These are phyloP conservation scores for Microdon myrmicae DNA, from an alignment of 2,888 invertebrate species.

Conservation along the genomic window DNA sequence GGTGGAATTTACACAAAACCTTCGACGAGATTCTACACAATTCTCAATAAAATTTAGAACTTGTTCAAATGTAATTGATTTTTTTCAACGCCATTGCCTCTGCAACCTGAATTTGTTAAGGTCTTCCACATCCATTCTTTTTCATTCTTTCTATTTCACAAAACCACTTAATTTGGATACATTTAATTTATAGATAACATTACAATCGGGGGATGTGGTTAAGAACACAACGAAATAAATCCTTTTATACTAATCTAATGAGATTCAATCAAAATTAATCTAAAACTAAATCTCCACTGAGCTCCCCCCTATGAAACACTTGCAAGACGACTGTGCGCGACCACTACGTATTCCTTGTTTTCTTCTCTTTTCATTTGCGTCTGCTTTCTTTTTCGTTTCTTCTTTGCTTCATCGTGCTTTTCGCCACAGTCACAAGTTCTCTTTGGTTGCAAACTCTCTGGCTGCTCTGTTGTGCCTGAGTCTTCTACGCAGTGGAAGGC, in stretches of 20 bases:
- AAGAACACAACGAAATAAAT: neutral
- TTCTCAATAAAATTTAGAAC: too few relatives aligned
- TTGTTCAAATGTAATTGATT: slow-evolving; percentile 33
- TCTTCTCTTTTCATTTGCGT: too few relatives aligned
- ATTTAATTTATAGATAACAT: neutral
- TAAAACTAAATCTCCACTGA: neutral
- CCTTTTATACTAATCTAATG: neutral
- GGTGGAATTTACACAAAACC: neutral
- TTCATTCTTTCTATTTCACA: slow-evolving; percentile 1
- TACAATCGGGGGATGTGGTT: neutral
- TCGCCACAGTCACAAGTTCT: too few relatives aligned
- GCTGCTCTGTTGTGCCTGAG: too few relatives aligned
- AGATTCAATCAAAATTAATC: slow-evolving; percentile 1
- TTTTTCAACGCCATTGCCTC: slow-evolving; percentile 20
- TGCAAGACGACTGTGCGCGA: neutral
- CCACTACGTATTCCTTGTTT: slow-evolving; percentile 2
- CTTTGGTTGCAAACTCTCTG: too few relatives aligned
- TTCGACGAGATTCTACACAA: neutral
- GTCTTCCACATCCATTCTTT: slow-evolving; percentile 7
- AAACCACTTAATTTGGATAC: neutral
- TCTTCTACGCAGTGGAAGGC: too few relatives aligned
- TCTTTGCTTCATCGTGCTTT: too few relatives aligned
- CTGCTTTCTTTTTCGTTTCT: too few relatives aligned
- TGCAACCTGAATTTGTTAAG: slow-evolving; percentile 1
- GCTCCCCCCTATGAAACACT: slow-evolving; percentile 3